phyloP scores from a whole-genome alignment of 1,140 invertebrate genomes.

The Patella vulgata region DNA sequence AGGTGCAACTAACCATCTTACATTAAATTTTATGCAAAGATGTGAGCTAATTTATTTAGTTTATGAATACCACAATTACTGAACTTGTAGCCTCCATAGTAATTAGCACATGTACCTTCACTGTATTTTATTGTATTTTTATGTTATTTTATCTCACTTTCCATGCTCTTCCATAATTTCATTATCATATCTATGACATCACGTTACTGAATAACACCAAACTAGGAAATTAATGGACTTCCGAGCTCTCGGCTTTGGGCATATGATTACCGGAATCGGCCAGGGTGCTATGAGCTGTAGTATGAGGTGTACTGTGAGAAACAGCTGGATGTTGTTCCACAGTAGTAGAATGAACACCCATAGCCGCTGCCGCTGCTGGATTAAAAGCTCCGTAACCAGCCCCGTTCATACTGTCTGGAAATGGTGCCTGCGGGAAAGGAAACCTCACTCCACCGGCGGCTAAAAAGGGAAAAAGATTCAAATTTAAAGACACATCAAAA shows the following conservation, averaged over 20 bases:
- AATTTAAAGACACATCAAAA: neutral
- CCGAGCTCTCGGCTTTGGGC: constrained; percentile 65
- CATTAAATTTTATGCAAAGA: too few relatives aligned
- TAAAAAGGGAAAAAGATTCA: constrained; percentile 20
- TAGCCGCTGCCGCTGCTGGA: constrained; percentile 45
- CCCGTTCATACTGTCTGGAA: constrained; percentile 63
- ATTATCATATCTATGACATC: too few relatives aligned
- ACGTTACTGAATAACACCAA: too few relatives aligned
- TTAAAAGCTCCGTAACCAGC: constrained; percentile 50
- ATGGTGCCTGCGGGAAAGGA: constrained; percentile 43
- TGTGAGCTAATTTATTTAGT: too few relatives aligned
- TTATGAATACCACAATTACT: too few relatives aligned
- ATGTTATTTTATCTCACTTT: too few relatives aligned
- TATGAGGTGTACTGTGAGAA: constrained; percentile 51
- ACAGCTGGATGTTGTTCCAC: constrained; percentile 55
- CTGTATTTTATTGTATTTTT: too few relatives aligned
- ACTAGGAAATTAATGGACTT: constrained; percentile 66
- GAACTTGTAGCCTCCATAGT: too few relatives aligned
- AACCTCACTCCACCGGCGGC: constrained; percentile 39
- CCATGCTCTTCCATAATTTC: too few relatives aligned
- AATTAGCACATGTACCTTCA: too few relatives aligned
- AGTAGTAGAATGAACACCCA: constrained; percentile 65
- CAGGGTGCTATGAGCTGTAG: constrained; percentile 58
- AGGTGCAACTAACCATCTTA: too few relatives aligned
- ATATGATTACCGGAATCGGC: constrained; percentile 62